These are phyloP conservation scores for Callopanchax toddi DNA, from an alignment of 2,113 vertebrate species.

Conservation along the genomic window DNA sequence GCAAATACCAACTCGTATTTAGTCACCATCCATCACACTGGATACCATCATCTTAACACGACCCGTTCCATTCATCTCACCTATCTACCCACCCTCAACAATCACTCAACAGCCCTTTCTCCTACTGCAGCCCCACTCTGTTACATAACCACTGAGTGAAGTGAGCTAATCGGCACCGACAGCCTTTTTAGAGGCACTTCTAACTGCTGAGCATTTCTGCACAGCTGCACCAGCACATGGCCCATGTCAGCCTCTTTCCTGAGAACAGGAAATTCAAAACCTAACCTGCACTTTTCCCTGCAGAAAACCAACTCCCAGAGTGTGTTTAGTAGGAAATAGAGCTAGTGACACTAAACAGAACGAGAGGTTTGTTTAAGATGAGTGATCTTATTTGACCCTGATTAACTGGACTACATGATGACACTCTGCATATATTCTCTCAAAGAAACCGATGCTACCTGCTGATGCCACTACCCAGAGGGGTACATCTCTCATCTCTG, in stretches of 20 bases:
- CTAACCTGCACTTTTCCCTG: background rate
- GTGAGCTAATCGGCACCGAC: slow-evolving; percentile 55
- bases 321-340: background rate
- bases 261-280: slow-evolving; percentile 17
- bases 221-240: slow-evolving; percentile 4
- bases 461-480: too few relatives aligned
- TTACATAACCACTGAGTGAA: slow-evolving; percentile 53
- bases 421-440: too few relatives aligned
- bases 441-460: too few relatives aligned
- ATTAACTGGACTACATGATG: too few relatives aligned
- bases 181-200: slow-evolving; percentile 22
- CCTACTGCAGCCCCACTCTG: slow-evolving; percentile 30
- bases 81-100: too few relatives aligned
- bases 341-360: background rate
- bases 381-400: too few relatives aligned
- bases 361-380: background rate
- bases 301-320: background rate
- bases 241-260: slow-evolving; percentile 20
- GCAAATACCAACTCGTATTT: too few relatives aligned
- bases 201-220: slow-evolving; percentile 17
- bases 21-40: too few relatives aligned
- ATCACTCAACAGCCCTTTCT: too few relatives aligned
- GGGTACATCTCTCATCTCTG: too few relatives aligned
- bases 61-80: too few relatives aligned
- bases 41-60: too few relatives aligned